Evolutionary conservation across 2,113 vertebrate species (phyloP), one percentile per base, ranked within the genome.

Genomic region (Machaerirhynchus nigripectus): DNA sequence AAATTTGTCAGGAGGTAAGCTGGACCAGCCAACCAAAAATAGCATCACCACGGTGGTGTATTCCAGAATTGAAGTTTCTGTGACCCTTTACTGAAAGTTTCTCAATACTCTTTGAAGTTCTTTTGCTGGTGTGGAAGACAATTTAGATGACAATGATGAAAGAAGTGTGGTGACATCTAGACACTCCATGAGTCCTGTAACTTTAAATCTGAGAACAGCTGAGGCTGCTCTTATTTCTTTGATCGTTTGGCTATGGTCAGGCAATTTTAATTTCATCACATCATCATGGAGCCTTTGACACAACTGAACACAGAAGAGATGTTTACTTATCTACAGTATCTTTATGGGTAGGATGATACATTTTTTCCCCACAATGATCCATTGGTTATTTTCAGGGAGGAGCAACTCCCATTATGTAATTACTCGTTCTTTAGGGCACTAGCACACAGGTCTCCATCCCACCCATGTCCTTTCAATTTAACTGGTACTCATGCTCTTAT

Each of bases 341-440:
- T 79, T 91, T 90, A 91, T 77, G 88, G 71, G 55, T 86, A 46
- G 78, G 88, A 94, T 88, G 90, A 85, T 79, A 12, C 0, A 37
- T 69, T 86, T 94, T 79, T 87, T 35, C 53, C 61, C 71, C 64
- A 53, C 83, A 90, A 59, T 26, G 77, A 94, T 84, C 77, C 42
- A 84, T 57, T 67, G 79, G 87, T 96, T 95, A 78, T 93, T 93
- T 93, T 70, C 88, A 92, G 92, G 95, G 85, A 96, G 94, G 88
- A 93, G 86, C 68, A 76, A 69, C 40, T 57, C 24, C 24, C 10
- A 60, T 96, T 92, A 85, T 65, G 75, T 77, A 94, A 95, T 79
- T 71, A 57, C 39, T 83, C 17, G 6, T 80, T 46, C 86, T 93
- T 87, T 37, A 92, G 91, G 92, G 92, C 92, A 93, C n/a, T 90